A percentile compares a stretch with the other conserved stretches of the same genome.
Evolutionary conservation across 2,797 vertebrate species (phyloP).

Genomic region (Petrocephalus sullivani): DNA sequence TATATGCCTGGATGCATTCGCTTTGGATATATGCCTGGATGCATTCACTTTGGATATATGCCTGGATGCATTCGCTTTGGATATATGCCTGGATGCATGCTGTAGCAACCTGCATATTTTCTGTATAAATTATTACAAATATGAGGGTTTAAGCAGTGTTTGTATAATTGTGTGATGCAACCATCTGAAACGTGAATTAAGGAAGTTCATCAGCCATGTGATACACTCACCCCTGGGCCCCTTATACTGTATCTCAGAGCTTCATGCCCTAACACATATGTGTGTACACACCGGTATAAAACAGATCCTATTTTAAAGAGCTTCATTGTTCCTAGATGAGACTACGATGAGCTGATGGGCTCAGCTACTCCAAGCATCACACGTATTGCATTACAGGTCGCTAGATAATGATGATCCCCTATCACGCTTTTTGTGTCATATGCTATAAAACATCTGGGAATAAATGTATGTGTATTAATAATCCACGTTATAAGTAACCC

Average conservation of each 20-base stretch:
- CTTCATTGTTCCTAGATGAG: background rate
- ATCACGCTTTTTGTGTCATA: background rate
- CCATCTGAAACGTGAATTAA: background rate
- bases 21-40: background rate
- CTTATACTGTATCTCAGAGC: background rate
- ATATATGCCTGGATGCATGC: background rate
- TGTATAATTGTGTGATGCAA: background rate
- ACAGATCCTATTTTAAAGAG: background rate
- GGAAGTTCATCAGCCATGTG: background rate
- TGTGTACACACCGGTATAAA: background rate
- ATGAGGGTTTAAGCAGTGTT: background rate
- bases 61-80: background rate
- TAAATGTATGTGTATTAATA: background rate
- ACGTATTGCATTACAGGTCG: background rate
- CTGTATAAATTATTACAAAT: background rate
- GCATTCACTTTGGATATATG: too few relatives aligned
- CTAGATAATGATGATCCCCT: background rate
- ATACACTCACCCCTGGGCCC: background rate
- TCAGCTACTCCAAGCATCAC: background rate
- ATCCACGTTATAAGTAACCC: background rate
- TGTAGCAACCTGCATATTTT: background rate
- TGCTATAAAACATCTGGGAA: background rate
- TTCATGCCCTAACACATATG: background rate
- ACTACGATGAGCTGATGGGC: background rate
- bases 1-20: background rate